Base-by-base conservation (phyloP, 2,888 invertebrate genomes). In the Kryphioiulus occultus region DNA sequence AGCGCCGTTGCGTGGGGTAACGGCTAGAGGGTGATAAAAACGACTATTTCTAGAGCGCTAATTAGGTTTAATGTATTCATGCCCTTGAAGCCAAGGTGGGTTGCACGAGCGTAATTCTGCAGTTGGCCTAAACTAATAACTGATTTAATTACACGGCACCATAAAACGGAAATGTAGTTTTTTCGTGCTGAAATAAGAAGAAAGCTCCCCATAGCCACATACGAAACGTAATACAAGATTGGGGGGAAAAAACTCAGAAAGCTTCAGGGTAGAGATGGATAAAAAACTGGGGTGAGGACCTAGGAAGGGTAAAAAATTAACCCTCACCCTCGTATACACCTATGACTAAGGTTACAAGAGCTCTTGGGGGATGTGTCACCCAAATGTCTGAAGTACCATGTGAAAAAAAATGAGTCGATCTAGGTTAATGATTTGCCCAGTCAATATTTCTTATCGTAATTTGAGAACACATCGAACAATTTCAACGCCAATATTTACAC, bases 41-140 rank as follows among this genome's bases (percentile, higher is more conserved):
- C 83, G 87, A 26, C 87, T 87, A 82, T 35, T 87, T 87, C 83
- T 87, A 87, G 35, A 83, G 83, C 87, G 47, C 83, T 87, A 87
- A 87, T 87, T 87, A 87, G 87, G 83, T 87, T 87, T 87, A 87
- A 87, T 87, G 86, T 83, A 83, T 82, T 68, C 44, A 19, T 87
- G 87, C 87, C 87, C 82, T 87, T 83, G 87, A 53, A 87, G 68
- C 35, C 87, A 87, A 87, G 35, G 39, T 59, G 78, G 32, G 68
- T 30, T 42, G 39, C 83, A 83, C 83, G 22, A 85, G 53, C 86
- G 39, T 85, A 86, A 86, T 86, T 86, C 86, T 47, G 44, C 87
- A 68, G 83, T 82, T 83, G 87, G 68, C 87, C 68, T 87, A 83
- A 87, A 83, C 82, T 87, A 87, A 87, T 87, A 87, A 87, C 78